Base-by-base conservation (phyloP, 1,140 invertebrate species). In the Drosophila punjabiensis region DNA sequence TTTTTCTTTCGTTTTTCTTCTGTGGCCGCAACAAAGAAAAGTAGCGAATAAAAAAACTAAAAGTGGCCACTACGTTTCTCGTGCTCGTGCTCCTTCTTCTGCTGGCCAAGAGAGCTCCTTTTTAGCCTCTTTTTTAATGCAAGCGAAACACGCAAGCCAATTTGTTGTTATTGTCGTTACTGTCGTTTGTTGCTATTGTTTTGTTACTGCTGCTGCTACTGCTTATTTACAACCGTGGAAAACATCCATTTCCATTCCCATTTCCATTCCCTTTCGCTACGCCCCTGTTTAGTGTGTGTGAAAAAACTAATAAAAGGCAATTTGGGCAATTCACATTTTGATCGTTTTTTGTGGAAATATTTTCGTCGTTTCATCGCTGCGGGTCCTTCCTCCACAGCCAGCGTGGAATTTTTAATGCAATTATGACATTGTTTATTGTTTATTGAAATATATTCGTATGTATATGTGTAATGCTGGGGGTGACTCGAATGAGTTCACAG, bases 291-390 rank as follows among this genome's bases (percentile, higher is more conserved):
- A 90, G 82, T 81, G 86, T 90, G 86, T 90, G 86, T 90, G 86
- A 90, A 90, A 90, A 90, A 90, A 90, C 82, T 90, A 90, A 90
- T 90, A 90, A 90, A 91, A 82, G 73, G 76, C 86, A 90, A 90
- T 90, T 90, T 90, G 70, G 82, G 82, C 86, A 90, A 86, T 86
- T 74, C 81, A 62, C 58, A 63, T 70, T 53, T 67, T 87, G 63
- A 77, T 88, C 47, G 71, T 55, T 82, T 43, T 37, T 30, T 28
- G 66, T 47, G 41, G 48, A 58, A 48, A 77, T 74, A 74, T 66
- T 77, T 82, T 64, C 67, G 67, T 71, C 48, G 65, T 86, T 48
- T 61, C 30, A 59, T 48, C 55, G 37, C 62, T 62, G 48, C 52
- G 52, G 39, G 43, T 35, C 39, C 64, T 60, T 47, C 4, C 11